phyloP scores from a whole-genome alignment of 53 echinoderm and acorn worm genomes.

The Paracentrotus lividus region DNA sequence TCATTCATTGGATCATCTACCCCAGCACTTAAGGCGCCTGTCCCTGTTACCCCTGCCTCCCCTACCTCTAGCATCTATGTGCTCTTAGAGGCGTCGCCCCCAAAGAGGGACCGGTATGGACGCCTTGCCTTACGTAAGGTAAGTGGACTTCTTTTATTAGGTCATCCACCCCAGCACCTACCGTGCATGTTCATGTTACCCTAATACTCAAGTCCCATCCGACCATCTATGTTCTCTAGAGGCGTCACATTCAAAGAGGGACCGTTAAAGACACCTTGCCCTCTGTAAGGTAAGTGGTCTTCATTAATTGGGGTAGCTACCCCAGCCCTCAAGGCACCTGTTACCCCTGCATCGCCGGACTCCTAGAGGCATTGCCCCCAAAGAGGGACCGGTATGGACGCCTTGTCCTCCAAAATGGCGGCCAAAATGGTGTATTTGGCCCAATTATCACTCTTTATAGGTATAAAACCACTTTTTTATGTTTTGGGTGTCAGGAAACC shows the following conservation, averaged over 20 bases:
- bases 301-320: too few relatives aligned
- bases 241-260: conserved; percentile 86
- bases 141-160: conserved; percentile 89
- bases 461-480: too few relatives aligned
- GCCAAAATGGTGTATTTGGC: too few relatives aligned
- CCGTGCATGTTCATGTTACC: too few relatives aligned
- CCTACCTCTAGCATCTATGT: conserved; percentile 73
- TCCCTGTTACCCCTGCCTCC: conserved; percentile 56
- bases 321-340: too few relatives aligned
- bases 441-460: too few relatives aligned
- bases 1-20: conserved; percentile 91
- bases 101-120: conserved; percentile 85
- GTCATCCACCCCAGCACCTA: conserved; percentile 61
- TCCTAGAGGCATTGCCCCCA: conserved; percentile 93
- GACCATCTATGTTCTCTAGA: conserved; percentile 91
- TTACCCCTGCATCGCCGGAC: too few relatives aligned
- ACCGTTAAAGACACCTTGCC: conserved; percentile 46
- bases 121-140: conserved; percentile 80
- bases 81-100: conserved; percentile 93
- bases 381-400: conserved; percentile 83
- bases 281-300: too few relatives aligned
- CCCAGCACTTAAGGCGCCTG: conserved; percentile 42
- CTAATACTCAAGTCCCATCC: too few relatives aligned
- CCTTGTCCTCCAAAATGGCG: conserved; percentile 79
- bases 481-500: too few relatives aligned